Conservation (phyloP, 2,888 invertebrate species). For the Pterobdella sp. region DNA sequence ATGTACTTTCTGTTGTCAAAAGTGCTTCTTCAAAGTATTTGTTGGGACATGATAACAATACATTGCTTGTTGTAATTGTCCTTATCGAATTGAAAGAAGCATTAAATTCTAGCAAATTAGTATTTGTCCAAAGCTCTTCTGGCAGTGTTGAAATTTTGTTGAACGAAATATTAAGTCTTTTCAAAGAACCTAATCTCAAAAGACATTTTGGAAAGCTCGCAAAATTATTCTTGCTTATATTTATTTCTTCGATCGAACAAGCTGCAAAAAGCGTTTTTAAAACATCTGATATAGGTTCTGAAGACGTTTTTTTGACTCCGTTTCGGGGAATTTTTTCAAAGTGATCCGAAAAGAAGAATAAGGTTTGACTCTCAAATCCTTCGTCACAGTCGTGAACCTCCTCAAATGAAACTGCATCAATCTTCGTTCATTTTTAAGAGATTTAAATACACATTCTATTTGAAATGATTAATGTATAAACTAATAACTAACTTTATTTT, state of each 20-base stretch:
- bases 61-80: neutral
- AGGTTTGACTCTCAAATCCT: neutral
- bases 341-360: no score
- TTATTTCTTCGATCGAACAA: slow-evolving; percentile 69
- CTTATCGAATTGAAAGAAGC: slow-evolving; percentile 74
- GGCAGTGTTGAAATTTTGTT: slow-evolving; percentile 80
- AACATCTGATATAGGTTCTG: no score
- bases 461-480: neutral
- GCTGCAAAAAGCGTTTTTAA: neutral
- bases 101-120: slow-evolving; percentile 76
- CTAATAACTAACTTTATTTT: slow-evolving; percentile 60
- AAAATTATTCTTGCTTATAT: slow-evolving; percentile 73
- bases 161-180: slow-evolving; percentile 81
- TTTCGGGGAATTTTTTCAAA: no score
- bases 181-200: slow-evolving; percentile 70
- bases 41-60: no score
- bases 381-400: neutral
- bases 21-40: neutral
- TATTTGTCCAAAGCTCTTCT: slow-evolving; percentile 74
- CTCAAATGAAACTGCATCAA: neutral
- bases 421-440: neutral
- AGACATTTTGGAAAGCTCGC: slow-evolving; percentile 71
- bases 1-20: neutral
- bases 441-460: neutral
- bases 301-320: no score